Conservation (phyloP, 2,797 vertebrate genomes). For the Hemitrygon akajei region DNA sequence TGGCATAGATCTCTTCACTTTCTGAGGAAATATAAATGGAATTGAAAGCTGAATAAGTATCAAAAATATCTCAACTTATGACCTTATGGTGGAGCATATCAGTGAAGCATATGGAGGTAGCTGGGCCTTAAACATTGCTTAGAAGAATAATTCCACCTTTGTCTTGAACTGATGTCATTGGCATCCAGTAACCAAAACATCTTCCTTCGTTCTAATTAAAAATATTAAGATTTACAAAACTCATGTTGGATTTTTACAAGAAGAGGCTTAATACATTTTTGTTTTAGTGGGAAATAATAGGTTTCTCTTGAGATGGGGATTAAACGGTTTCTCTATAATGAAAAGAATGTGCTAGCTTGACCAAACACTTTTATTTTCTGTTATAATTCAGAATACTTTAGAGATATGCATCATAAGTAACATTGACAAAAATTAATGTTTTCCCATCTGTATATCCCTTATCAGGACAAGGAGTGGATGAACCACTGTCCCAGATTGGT, state of each 20-base stretch:
- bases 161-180: too few species aligned
- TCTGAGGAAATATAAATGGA: too few species aligned
- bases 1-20: too few species aligned
- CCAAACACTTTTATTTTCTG: not conserved
- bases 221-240: not conserved
- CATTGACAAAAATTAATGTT: not conserved
- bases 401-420: not conserved
- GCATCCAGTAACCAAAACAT: too few species aligned
- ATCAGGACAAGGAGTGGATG: slow-evolving; percentile 76
- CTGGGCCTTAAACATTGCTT: too few species aligned
- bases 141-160: too few species aligned
- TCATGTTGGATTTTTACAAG: not conserved
- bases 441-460: not conserved
- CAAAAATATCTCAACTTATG: too few species aligned
- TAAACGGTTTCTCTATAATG: not conserved
- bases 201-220: not conserved
- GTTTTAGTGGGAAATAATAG: not conserved
- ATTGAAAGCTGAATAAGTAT: too few species aligned
- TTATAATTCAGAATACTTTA: slow-evolving; percentile 16
- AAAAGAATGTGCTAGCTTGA: not conserved
- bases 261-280: not conserved
- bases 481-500: slow-evolving; percentile 70
- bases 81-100: too few species aligned
- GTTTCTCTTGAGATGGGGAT: not conserved
- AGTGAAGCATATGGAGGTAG: too few species aligned